Evolutionary conservation across 2,888 invertebrate genomes (phyloP).

Genomic region (Bellardia bayeri): DNA sequence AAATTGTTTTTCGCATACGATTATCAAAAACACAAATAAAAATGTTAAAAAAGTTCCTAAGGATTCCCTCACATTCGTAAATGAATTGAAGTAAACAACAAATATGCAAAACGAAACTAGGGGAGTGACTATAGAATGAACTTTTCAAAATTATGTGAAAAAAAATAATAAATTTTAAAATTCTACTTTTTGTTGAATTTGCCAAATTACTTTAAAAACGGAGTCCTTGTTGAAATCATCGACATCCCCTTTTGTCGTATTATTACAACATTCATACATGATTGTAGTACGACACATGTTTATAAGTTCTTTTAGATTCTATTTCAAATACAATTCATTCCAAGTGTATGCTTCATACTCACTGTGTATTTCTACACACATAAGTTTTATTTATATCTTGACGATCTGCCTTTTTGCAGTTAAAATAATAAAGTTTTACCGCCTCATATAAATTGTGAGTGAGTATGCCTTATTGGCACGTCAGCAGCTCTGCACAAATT

Average conservation of each 20-base stretch:
- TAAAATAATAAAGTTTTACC: slow-evolving; percentile 72
- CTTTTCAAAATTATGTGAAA: slow-evolving; percentile 63
- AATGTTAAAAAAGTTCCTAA: background rate
- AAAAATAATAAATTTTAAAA: slow-evolving; percentile 62
- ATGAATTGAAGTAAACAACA: slow-evolving; percentile 11
- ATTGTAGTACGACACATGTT: slow-evolving; percentile 61
- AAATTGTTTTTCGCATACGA: slow-evolving; percentile 80
- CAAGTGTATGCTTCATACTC: background rate
- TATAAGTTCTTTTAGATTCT: slow-evolving; percentile 63
- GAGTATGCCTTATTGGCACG: slow-evolving; percentile 66
- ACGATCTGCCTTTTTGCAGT: slow-evolving; percentile 73
- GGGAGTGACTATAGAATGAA: slow-evolving; percentile 32
- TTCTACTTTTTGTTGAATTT: slow-evolving; percentile 34
- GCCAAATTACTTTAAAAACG: background rate
- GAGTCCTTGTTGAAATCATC: slow-evolving; percentile 30
- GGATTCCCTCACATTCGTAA: slow-evolving; percentile 9
- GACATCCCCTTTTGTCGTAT: slow-evolving; percentile 52
- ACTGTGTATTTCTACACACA: background rate
- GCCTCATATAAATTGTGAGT: slow-evolving; percentile 70
- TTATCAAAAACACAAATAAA: slow-evolving; percentile 38
- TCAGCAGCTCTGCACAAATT: slow-evolving; percentile 53
- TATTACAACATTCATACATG: slow-evolving; percentile 55
- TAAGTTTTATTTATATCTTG: slow-evolving; percentile 68
- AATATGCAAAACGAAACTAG: slow-evolving; percentile 40
- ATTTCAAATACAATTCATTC: slow-evolving; percentile 48